Evolutionary conservation across 2,888 invertebrate species (phyloP).

Genomic region (Caenorhabditis sp.): DNA sequence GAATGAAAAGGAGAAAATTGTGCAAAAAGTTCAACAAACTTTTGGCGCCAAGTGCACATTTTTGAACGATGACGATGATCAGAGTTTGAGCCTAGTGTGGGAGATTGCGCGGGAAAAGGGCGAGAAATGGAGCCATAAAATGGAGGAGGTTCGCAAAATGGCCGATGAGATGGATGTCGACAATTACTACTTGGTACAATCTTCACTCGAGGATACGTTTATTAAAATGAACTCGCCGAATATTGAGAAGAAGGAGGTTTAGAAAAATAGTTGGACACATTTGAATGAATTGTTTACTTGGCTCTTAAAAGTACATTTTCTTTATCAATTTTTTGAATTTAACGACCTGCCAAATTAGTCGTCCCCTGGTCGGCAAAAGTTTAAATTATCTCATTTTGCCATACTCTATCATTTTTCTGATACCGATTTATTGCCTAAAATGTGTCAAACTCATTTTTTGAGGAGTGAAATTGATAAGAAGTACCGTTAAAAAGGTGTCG

Average conservation of each 20-base stretch:
- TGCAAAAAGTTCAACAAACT: slow-evolving; percentile 8
- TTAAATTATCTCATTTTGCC: too few relatives aligned
- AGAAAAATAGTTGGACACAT: background rate
- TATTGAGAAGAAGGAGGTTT: too few relatives aligned
- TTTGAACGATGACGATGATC: slow-evolving; percentile 15
- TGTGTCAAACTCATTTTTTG: too few relatives aligned
- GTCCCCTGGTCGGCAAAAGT: too few relatives aligned
- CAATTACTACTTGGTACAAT: slow-evolving; percentile 18
- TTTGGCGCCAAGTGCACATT: background rate
- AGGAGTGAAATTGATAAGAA: too few relatives aligned
- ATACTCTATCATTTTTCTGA: too few relatives aligned
- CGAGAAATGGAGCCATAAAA: slow-evolving; percentile 23
- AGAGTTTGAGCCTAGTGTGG: slow-evolving; percentile 18
- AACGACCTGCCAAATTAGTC: too few relatives aligned
- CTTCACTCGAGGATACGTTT: slow-evolving; percentile 28
- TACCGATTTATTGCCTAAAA: too few relatives aligned
- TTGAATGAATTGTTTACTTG: background rate
- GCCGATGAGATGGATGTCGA: slow-evolving; percentile 16
- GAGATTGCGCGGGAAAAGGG: slow-evolving; percentile 11
- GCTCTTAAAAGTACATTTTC: too few relatives aligned
- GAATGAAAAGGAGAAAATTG: slow-evolving; percentile 9
- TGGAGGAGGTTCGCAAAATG: slow-evolving; percentile 14
- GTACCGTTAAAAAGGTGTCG: too few relatives aligned
- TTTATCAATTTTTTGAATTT: too few relatives aligned
- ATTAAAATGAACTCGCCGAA: background rate